These are phyloP conservation scores for Eumeta japonica DNA, from an alignment of 1,140 invertebrate genomes.

Conservation along the genomic window DNA sequence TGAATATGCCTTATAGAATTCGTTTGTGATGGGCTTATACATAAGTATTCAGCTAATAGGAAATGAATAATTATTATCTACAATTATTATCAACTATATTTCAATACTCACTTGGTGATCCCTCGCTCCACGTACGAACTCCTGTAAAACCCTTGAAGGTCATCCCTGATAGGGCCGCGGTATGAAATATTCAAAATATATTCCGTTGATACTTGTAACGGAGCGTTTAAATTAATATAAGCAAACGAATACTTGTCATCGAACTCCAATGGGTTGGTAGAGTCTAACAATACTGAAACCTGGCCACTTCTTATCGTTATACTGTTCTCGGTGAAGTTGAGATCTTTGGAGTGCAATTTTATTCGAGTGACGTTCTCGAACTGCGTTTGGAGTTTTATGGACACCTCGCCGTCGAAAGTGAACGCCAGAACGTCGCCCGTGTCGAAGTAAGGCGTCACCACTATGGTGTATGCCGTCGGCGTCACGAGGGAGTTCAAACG, in stretches of 20 bases:
- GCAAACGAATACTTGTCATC: conserved; percentile 34
- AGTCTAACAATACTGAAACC: conserved; percentile 17
- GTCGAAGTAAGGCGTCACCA: conserved; percentile 62
- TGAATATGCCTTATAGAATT: no score
- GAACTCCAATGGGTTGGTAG: conserved; percentile 25
- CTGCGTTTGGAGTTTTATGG: conserved; percentile 47
- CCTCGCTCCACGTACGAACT: conserved; percentile 66
- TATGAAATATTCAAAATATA: conserved; percentile 57
- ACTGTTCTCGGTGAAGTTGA: conserved; percentile 52
- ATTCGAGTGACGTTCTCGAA: conserved; percentile 38
- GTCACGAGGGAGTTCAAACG: conserved; percentile 61
- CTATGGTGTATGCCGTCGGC: conserved; percentile 66
- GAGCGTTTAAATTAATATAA: conserved; percentile 30
- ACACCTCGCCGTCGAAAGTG: conserved; percentile 62
- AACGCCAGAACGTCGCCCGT: conserved; percentile 54
- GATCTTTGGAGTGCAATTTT: conserved; percentile 64
- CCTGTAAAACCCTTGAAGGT: conserved; percentile 77
- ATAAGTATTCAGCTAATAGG: no score
- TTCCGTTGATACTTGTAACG: conserved; percentile 22
- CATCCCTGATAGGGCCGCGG: conserved; percentile 56
- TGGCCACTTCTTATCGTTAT: conserved; percentile 26
- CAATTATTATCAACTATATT: background rate
- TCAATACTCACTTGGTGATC: conserved; percentile 41
- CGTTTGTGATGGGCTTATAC: no score
- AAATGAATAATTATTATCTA: no score